Base-by-base conservation (phyloP, 2,888 invertebrate genomes). In the Megaustenia siamemsis region DNA sequence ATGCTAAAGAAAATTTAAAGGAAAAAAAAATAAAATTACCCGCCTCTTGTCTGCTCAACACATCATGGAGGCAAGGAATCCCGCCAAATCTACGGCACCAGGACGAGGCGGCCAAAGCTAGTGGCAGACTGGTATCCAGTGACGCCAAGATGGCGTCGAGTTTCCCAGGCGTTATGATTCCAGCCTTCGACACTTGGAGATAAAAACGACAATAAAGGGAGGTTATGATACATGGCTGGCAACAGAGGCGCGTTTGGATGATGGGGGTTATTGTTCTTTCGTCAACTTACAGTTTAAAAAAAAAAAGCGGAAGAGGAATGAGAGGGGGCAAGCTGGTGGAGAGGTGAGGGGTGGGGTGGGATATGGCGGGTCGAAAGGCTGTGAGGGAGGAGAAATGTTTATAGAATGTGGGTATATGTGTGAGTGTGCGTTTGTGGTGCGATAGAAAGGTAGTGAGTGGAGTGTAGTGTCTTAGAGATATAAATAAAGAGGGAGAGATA, bases 91-190 rank as follows among this genome's bases (percentile, higher is more conserved):
- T 35, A 56, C 77, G 45, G 38, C 63, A 35, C 63, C 63, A 24
- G 63, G n/a, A 3, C 24, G 45, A 63, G 53, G 77, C 77, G 66
- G 18, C 63, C 24, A 24, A 40, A 10, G 32, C 49, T n/a, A 38
- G 45, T 78, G 66, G 78, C 78, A 66, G 60, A 40, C 63, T 63
- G 78, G 78, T 78, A 78, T 78, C 78, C 43, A 78, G n/a, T 78
- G 78, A 78, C 78, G 78, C 78, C 78, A 78, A 40, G 32, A 43
- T 63, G 78, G 78, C 78, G 43, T 78, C 60, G 24, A 18, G 40
- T 78, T 66, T 66, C 78, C 63, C 10, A 0, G 38, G 40, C n/a
- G n/a, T n/a, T 40, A n/a, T 78, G 78, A 66, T 43, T 66, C 78
- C 78, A 78, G 78, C 24, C 6, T 66, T 78, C 78, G 78, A 78